Evolutionary conservation across 2,113 vertebrate species (phyloP), one percentile per base, ranked within the genome.

Genomic region (Clarias batrachus): DNA sequence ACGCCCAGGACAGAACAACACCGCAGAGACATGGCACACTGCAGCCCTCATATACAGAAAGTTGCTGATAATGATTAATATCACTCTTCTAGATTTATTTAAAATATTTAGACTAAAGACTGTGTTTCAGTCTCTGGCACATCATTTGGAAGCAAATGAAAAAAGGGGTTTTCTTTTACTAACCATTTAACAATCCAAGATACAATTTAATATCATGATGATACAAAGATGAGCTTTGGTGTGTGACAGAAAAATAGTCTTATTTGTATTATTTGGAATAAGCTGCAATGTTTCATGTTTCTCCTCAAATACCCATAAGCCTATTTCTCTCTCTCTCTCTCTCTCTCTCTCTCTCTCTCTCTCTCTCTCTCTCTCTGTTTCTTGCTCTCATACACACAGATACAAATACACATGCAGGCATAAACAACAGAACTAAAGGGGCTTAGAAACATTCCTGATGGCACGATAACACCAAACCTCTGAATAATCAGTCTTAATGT

Each of bases 1-100:
- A 83, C 68, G 85, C 56, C 85, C 80, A 63, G 89, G 71, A 90
- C 63, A 87, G 83, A 89, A 88, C 89, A 81, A 83, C 82, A 83
- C 80, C 17, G 1, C 56, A 65, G 86, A 87, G 68, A 81, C 41
- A 37, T 41, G 48, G 85, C 48, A 76, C 37, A 77, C 33, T 60
- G 30, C 54, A 80, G 85, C 9, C 85, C 65, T 81, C 30, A 37
- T 52, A 73, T 41, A 41, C 78, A 62, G 33, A 30, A 81, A 41
- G 30, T 62, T 81, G 30, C 30, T 81, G 78, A 37, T 81, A 2
- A 81, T 81, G 57, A 81, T 81, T 81, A 62, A 81, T 81, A 81
- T 81, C 78, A 14, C 59, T 25, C 30, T 81, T 81, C 78, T 41
- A 81, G 57, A 62, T 62, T 81, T 81, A 81, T 81, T 81, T 25